Evolutionary conservation across 1,140 invertebrate genomes (phyloP).

Genomic region (Aphaenogaster ashmeadi): DNA sequence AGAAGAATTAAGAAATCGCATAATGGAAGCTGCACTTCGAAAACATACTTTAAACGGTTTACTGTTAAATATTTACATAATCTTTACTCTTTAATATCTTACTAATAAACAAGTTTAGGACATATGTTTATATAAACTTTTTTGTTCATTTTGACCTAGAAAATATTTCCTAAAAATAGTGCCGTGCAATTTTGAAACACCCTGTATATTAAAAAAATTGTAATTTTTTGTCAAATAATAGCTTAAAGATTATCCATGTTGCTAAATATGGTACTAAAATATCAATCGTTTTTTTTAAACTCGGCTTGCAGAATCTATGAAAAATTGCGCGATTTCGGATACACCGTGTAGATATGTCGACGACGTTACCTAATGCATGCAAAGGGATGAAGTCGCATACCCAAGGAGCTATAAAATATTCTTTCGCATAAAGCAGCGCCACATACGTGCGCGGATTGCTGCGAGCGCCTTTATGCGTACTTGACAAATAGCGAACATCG

Average conservation of each 20-base stretch:
- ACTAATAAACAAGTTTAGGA: too few relatives aligned
- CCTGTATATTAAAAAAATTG: background rate
- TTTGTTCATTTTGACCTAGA: too few relatives aligned
- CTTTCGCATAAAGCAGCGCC: constrained; percentile 12
- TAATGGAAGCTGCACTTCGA: too few relatives aligned
- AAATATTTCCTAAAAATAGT: too few relatives aligned
- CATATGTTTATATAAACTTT: too few relatives aligned
- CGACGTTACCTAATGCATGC: constrained; percentile 32
- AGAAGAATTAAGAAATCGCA: too few relatives aligned
- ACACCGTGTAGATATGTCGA: constrained; percentile 19
- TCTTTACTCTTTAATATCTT: too few relatives aligned
- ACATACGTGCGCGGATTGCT: constrained; percentile 32
- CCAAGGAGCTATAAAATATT: constrained; percentile 48
- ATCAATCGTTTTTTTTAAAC: background rate
- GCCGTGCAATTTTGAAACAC: too few relatives aligned
- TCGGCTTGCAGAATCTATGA: background rate
- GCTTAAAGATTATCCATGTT: background rate
- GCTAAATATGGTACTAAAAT: background rate
- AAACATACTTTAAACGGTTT: too few relatives aligned
- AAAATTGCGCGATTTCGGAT: constrained; percentile 6
- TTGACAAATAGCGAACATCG: constrained; percentile 46
- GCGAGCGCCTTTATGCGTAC: constrained; percentile 20
- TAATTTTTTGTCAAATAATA: background rate
- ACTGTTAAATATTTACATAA: too few relatives aligned
- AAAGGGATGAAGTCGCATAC: constrained; percentile 21